A percentile compares a stretch with the other conserved stretches of the same genome.
Conservation (phyloP, 2,888 invertebrate species). For the Isoperla grammatica region DNA sequence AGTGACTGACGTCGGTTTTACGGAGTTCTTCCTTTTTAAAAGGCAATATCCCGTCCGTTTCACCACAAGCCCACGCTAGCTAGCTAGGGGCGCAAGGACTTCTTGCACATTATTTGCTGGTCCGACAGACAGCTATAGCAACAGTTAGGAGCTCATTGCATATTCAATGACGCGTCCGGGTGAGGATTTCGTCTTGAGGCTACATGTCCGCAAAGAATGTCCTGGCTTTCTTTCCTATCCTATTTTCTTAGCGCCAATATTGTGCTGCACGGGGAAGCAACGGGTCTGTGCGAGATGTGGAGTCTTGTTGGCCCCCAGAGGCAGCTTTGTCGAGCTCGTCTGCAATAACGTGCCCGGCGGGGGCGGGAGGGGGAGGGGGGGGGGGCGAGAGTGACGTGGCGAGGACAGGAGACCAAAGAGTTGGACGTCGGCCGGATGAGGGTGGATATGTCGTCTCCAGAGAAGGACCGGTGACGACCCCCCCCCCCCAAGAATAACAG, state of each 20-base stretch:
- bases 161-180: slow-evolving; percentile 28
- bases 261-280: neutral
- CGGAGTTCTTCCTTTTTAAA: slow-evolving; percentile 23
- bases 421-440: slow-evolving; percentile 11
- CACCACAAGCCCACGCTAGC: neutral
- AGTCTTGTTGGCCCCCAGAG: slow-evolving; percentile 8
- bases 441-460: slow-evolving; percentile 20
- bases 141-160: slow-evolving; percentile 27
- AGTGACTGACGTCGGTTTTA: slow-evolving; percentile 19
- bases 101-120: too few relatives aligned
- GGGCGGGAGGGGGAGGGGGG: slow-evolving; percentile 14
- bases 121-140: neutral
- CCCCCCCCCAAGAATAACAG: neutral
- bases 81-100: neutral
- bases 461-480: slow-evolving; percentile 1
- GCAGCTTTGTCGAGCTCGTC: slow-evolving; percentile 12
- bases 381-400: slow-evolving; percentile 16
- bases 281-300: slow-evolving; percentile 8
- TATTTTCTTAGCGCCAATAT: neutral
- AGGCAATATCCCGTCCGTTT: slow-evolving; percentile 22
- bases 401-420: slow-evolving; percentile 16
- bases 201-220: slow-evolving; percentile 25
- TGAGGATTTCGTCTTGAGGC: slow-evolving; percentile 21
- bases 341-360: slow-evolving; percentile 6
- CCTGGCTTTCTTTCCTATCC: neutral